These are phyloP conservation scores for Odontothrips loti DNA, from an alignment of 2,888 invertebrate species.

Conservation along the genomic window DNA sequence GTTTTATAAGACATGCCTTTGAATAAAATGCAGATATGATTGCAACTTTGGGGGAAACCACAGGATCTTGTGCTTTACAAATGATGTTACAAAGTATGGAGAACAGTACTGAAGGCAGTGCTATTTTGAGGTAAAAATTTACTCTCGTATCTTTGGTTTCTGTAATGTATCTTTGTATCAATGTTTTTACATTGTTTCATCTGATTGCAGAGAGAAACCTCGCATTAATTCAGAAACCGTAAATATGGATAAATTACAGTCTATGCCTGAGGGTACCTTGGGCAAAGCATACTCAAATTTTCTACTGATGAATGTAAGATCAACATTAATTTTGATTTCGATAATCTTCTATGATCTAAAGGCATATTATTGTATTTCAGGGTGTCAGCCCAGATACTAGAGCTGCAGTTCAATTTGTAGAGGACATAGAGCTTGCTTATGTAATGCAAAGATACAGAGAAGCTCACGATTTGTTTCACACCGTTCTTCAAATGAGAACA, in stretches of 20 bases:
- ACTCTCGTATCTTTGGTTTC: neutral
- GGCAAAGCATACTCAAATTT: constrained; percentile 85
- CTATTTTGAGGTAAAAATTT: constrained; percentile 52
- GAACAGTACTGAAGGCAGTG: constrained; percentile 67
- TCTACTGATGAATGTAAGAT: constrained; percentile 66
- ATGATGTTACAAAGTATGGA: constrained; percentile 73
- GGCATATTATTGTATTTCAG: constrained; percentile 44
- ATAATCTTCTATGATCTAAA: no score
- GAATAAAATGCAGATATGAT: constrained; percentile 40
- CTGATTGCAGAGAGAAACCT: constrained; percentile 63
- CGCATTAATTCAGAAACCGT: constrained; percentile 81
- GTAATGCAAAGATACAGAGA: constrained; percentile 97
- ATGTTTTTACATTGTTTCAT: neutral
- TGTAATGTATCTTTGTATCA: neutral
- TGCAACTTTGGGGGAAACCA: constrained; percentile 41
- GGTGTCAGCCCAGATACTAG: constrained; percentile 91
- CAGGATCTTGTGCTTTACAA: constrained; percentile 55
- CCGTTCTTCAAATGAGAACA: constrained; percentile 87
- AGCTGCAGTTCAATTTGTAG: constrained; percentile 83
- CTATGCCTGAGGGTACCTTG: constrained; percentile 73
- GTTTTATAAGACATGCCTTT: neutral
- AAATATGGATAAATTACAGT: constrained; percentile 64
- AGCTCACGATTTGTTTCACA: constrained; percentile 92
- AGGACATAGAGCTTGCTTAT: constrained; percentile 85
- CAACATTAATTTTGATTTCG: neutral